Percentiles rank a stretch among this genome's conserved stretches.
Conservation (phyloP, 2,113 vertebrate species). For the Apus apus region DNA sequence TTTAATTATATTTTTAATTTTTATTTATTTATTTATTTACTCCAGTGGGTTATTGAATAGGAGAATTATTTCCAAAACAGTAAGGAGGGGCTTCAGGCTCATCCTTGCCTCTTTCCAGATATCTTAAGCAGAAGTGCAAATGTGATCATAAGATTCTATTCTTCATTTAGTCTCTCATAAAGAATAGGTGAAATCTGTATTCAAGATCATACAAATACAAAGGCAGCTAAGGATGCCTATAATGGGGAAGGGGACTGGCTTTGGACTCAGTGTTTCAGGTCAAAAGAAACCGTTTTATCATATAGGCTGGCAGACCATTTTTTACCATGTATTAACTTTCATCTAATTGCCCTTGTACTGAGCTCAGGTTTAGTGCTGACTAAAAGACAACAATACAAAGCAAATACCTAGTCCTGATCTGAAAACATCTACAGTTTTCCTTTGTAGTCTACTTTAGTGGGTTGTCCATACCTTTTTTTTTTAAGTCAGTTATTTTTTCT, state of each 20-base stretch:
- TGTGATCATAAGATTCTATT: neutral
- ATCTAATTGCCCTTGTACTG: neutral
- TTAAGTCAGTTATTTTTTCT: neutral
- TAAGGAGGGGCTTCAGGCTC: neutral
- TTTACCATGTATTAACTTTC: neutral
- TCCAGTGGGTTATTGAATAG: neutral
- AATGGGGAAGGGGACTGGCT: neutral
- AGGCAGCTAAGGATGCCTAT: neutral
- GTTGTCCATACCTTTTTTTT: neutral
- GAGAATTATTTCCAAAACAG: neutral
- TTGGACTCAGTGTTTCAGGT: neutral
- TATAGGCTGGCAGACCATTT: neutral
- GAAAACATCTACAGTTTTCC: neutral
- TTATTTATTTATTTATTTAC: neutral
- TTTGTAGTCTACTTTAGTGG: neutral
- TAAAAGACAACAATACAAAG: neutral
- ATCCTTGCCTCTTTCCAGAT: neutral
- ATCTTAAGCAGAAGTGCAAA: neutral
- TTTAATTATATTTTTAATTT: no score
- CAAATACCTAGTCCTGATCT: neutral
- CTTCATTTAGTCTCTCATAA: neutral
- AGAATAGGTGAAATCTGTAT: neutral
- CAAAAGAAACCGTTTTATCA: neutral
- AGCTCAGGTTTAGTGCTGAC: neutral
- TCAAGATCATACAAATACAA: neutral